Conservation (phyloP, 2,888 invertebrate genomes). For the Spialia ferax region DNA sequence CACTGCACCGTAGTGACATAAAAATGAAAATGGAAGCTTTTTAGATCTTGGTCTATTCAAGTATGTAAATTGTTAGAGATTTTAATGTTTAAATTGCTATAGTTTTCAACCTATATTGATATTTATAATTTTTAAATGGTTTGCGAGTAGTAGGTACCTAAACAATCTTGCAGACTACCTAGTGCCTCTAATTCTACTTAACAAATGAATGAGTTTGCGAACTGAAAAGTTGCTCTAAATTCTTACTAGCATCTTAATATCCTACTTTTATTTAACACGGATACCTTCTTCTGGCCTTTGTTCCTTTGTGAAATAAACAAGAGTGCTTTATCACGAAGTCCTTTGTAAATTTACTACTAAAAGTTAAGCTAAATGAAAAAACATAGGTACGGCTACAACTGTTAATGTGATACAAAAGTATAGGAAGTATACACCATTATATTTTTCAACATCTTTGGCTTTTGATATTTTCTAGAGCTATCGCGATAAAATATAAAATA, state of each 20-base stretch:
- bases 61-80: constrained; percentile 21
- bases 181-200: too few species aligned
- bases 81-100: not conserved
- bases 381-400: not conserved
- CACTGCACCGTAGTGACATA: not conserved
- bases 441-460: too few species aligned
- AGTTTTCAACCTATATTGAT: not conserved
- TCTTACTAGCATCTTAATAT: not conserved
- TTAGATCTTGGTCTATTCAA: constrained; percentile 16
- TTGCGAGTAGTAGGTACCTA: too few species aligned
- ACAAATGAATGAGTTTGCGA: not conserved
- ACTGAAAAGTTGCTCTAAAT: not conserved
- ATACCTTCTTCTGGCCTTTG: not conserved
- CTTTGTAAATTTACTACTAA: not conserved
- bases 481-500: too few species aligned
- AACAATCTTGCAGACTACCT: too few species aligned
- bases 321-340: constrained; percentile 15
- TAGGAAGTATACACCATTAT: too few species aligned
- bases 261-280: not conserved
- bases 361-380: not conserved
- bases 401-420: not conserved
- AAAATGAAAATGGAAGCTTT: constrained; percentile 29
- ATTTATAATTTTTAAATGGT: too few species aligned
- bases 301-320: constrained; percentile 10
- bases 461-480: too few species aligned